Evolutionary conservation across 2,888 invertebrate species (phyloP).

Genomic region (Ormia ochracea): DNA sequence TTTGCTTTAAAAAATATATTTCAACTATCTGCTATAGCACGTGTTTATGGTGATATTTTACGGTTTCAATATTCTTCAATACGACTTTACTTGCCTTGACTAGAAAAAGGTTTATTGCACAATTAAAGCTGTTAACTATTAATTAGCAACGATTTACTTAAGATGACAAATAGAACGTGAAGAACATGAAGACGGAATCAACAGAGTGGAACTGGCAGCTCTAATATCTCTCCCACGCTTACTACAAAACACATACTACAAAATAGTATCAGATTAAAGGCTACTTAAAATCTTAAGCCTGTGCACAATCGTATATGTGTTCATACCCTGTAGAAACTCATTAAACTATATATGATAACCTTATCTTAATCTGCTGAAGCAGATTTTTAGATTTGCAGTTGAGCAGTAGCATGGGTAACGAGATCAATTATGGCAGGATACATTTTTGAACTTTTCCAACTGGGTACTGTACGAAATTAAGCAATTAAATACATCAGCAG

Average conservation of each 20-base stretch:
- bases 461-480: too few species aligned
- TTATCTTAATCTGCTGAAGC: too few species aligned
- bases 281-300: neutral
- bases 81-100: neutral
- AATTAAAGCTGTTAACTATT: slow-evolving; percentile 61
- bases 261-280: neutral
- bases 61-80: neutral
- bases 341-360: too few species aligned
- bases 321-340: too few species aligned
- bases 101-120: slow-evolving; percentile 51
- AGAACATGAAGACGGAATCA: neutral
- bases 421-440: too few species aligned
- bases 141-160: slow-evolving; percentile 56
- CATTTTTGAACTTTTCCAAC: too few species aligned
- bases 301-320: too few species aligned
- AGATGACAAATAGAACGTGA: slow-evolving; percentile 13
- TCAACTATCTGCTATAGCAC: neutral
- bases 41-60: neutral
- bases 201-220: neutral
- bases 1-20: too few species aligned
- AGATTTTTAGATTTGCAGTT: too few species aligned
- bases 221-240: neutral
- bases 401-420: too few species aligned
- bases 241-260: neutral
- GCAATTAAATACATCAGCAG: too few species aligned